These are phyloP conservation scores for Patiria pectinifera DNA, from an alignment of 53 echinoderm and acorn worm species.

Conservation along the genomic window DNA sequence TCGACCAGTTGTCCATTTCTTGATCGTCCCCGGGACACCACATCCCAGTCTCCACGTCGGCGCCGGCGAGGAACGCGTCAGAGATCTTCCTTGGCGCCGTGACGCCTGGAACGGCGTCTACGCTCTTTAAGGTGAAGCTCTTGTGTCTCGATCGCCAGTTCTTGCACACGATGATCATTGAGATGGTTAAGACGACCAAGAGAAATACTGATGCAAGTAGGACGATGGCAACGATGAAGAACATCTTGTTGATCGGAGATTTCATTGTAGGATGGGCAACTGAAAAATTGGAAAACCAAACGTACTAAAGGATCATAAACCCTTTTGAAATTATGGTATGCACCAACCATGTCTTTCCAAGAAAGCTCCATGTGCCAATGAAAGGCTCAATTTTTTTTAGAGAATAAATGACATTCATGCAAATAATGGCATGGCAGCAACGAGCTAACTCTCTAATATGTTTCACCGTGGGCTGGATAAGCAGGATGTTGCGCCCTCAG, in stretches of 20 bases:
- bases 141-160: background rate
- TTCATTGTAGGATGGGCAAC: background rate
- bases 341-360: no score
- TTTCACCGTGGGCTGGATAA: no score
- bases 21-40: slow-evolving; percentile 34
- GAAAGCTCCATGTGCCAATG: no score
- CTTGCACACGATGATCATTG: background rate
- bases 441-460: no score
- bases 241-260: background rate
- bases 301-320: background rate
- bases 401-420: no score
- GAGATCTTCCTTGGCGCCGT: slow-evolving; percentile 20
- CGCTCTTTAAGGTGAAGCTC: background rate
- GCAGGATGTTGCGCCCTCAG: no score
- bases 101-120: background rate
- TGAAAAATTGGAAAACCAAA: background rate
- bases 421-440: no score
- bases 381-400: no score
- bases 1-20: slow-evolving; percentile 22
- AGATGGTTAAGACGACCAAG: slow-evolving; percentile 10
- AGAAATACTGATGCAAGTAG: background rate
- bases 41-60: slow-evolving; percentile 31
- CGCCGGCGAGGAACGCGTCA: slow-evolving; percentile 36
- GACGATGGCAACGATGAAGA: slow-evolving; percentile 18
- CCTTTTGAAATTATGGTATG: no score